Evolutionary conservation across 1,140 invertebrate genomes (phyloP).

Genomic region (Antheraea mylitta): DNA sequence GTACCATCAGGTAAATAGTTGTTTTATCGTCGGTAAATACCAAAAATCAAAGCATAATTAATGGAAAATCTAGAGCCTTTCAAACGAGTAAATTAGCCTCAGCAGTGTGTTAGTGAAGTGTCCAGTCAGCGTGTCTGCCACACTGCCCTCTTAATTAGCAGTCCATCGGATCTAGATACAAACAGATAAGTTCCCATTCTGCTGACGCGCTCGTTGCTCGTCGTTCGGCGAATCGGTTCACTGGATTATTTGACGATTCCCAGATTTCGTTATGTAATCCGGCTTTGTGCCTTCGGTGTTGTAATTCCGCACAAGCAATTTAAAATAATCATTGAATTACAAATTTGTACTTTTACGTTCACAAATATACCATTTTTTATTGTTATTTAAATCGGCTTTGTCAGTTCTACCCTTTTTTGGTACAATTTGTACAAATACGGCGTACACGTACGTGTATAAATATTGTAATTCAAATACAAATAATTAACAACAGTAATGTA

Average conservation of each 20-base stretch:
- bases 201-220: background rate
- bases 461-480: too few species aligned
- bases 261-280: background rate
- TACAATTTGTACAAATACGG: too few species aligned
- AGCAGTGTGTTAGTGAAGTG: background rate
- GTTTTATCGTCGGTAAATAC: too few species aligned
- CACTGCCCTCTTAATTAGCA: background rate
- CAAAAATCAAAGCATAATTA: too few species aligned
- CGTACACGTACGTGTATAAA: too few species aligned
- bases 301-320: background rate
- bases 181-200: background rate
- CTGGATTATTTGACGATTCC: background rate
- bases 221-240: background rate
- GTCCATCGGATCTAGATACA: conserved; percentile 2
- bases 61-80: background rate
- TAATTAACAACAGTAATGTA: too few species aligned
- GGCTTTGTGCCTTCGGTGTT: background rate
- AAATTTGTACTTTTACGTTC: too few species aligned
- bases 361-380: too few species aligned
- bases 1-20: too few species aligned
- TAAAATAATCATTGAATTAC: background rate
- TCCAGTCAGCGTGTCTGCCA: background rate
- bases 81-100: background rate
- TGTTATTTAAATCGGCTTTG: too few species aligned
- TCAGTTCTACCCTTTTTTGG: too few species aligned